A percentile compares a stretch with the other conserved stretches of the same genome.
These are phyloP conservation scores for Oryctes rhinoceros DNA, from an alignment of 1,140 invertebrate species.

Conservation along the genomic window DNA sequence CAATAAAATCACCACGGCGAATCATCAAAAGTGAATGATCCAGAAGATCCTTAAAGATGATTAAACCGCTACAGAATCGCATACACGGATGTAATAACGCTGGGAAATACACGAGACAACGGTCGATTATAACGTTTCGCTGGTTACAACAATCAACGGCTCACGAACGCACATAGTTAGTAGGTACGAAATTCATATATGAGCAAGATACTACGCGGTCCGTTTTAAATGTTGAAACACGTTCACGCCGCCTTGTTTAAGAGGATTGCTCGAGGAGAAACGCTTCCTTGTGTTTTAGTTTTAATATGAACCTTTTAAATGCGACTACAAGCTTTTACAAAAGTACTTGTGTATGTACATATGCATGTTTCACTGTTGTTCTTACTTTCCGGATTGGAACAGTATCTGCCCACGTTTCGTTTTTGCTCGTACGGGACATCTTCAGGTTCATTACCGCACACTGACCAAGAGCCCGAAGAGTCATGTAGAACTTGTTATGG, in stretches of 20 bases:
- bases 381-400: no score
- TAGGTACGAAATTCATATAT: slow-evolving; percentile 37
- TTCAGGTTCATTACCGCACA: no score
- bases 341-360: not conserved
- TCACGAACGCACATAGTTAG: not conserved
- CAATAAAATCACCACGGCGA: slow-evolving; percentile 7
- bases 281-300: not conserved
- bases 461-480: no score
- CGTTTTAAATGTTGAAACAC: not conserved
- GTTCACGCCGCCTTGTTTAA: not conserved
- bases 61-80: not conserved
- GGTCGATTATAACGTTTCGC: slow-evolving; percentile 1
- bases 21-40: not conserved
- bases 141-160: slow-evolving; percentile 7
- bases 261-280: not conserved
- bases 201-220: not conserved
- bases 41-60: not conserved
- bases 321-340: not conserved
- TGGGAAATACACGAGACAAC: not conserved
- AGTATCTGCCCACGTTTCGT: no score
- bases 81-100: not conserved
- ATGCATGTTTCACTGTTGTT: no score
- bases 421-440: no score
- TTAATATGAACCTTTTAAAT: not conserved
- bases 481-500: no score